phyloP scores from a whole-genome alignment of 2,888 invertebrate genomes.

The Dichetophora obliterata region DNA sequence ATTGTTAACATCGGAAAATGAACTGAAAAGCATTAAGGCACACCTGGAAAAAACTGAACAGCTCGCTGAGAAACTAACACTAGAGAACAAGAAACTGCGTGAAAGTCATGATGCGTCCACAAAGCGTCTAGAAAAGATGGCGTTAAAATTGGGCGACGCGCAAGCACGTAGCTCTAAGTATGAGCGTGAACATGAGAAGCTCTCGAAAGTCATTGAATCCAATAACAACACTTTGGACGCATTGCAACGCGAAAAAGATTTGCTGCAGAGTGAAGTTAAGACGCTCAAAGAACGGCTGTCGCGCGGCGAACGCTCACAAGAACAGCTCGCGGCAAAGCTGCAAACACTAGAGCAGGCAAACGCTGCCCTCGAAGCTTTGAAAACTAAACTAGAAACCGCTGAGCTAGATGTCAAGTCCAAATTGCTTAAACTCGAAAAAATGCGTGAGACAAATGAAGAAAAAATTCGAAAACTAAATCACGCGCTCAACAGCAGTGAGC shows the following conservation, averaged over 20 bases:
- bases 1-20: constrained; percentile 47
- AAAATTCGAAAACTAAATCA: constrained; percentile 53
- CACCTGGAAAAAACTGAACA: constrained; percentile 45
- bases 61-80: constrained; percentile 43
- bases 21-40: constrained; percentile 48
- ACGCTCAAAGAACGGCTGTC: constrained; percentile 51
- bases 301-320: constrained; percentile 49
- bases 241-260: constrained; percentile 50
- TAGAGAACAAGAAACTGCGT: constrained; percentile 51
- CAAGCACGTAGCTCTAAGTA: constrained; percentile 53
- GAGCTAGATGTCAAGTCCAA: constrained; percentile 52
- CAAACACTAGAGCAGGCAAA: constrained; percentile 49
- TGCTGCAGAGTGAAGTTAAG: constrained; percentile 50
- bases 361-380: constrained; percentile 46
- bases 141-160: constrained; percentile 56
- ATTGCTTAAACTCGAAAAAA: constrained; percentile 54
- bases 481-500: constrained; percentile 52
- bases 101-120: constrained; percentile 47
- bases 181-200: constrained; percentile 54
- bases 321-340: constrained; percentile 50
- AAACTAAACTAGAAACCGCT: constrained; percentile 50
- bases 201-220: constrained; percentile 45
- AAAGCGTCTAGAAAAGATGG: constrained; percentile 57
- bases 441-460: constrained; percentile 52
- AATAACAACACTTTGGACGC: constrained; percentile 43